Evolutionary conservation across 2,888 invertebrate genomes (phyloP).

Genomic region (Parnassius glacialis): DNA sequence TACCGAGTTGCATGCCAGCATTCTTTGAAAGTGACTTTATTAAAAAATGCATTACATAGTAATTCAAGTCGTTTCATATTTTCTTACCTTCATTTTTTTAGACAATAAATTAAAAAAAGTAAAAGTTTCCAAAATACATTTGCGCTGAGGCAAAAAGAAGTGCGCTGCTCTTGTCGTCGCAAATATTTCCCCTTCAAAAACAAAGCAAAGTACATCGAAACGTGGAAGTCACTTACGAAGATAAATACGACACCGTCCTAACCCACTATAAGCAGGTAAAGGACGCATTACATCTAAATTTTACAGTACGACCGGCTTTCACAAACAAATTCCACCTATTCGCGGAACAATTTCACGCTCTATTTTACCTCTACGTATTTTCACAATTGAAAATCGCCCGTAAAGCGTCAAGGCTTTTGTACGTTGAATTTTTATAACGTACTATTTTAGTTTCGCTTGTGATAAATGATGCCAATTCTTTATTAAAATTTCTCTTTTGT

Average conservation of each 20-base stretch:
- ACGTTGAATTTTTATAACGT: slow-evolving; percentile 59
- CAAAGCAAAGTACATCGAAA: slow-evolving; percentile 27
- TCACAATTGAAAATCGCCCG: slow-evolving; percentile 66
- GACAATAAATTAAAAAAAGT: too few species aligned
- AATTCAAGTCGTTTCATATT: too few species aligned
- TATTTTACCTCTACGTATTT: slow-evolving; percentile 72
- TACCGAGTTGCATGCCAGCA: too few species aligned
- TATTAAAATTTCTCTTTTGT: slow-evolving; percentile 58
- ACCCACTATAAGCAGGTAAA: slow-evolving; percentile 48
- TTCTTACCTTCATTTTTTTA: too few species aligned
- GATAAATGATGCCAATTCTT: slow-evolving; percentile 63
- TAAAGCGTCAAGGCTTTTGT: slow-evolving; percentile 56
- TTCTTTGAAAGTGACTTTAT: too few species aligned
- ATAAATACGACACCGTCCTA: slow-evolving; percentile 54
- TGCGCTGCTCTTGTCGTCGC: slow-evolving; percentile 9
- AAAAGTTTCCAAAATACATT: not conserved
- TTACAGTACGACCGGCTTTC: slow-evolving; percentile 55
- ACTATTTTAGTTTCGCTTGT: slow-evolving; percentile 58
- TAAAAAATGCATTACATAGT: too few species aligned
- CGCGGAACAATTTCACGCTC: slow-evolving; percentile 72
- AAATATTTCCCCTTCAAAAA: slow-evolving; percentile 24
- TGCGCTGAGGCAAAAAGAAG: slow-evolving; percentile 1
- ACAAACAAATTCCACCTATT: slow-evolving; percentile 74
- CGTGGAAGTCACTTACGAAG: slow-evolving; percentile 40
- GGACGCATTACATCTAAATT: slow-evolving; percentile 60